Percentiles rank a stretch among this genome's conserved stretches.
Evolutionary conservation across 2,888 invertebrate species (phyloP).

Genomic region (Notodonta ziczac): DNA sequence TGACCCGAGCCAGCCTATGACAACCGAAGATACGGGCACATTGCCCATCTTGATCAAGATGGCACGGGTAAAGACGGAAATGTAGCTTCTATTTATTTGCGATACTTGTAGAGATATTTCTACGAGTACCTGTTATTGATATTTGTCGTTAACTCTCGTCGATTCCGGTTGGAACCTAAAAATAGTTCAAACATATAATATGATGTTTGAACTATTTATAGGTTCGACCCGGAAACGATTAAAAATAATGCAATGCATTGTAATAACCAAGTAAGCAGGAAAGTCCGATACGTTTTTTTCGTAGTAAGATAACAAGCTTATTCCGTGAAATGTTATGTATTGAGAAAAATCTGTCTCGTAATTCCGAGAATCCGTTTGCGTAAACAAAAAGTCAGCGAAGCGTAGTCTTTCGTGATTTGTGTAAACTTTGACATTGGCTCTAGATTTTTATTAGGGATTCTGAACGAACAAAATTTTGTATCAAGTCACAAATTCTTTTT

Average conservation of each 20-base stretch:
- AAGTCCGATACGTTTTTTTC: constrained; percentile 12
- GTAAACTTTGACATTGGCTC: constrained; percentile 5
- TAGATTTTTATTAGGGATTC: background rate
- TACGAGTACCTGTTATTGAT: too few species aligned
- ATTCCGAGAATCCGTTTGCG: constrained; percentile 21
- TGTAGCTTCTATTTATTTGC: too few species aligned
- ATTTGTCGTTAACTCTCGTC: too few species aligned
- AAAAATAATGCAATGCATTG: too few species aligned
- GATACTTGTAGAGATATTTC: too few species aligned
- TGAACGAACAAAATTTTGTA: background rate
- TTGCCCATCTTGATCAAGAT: background rate
- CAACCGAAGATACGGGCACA: background rate
- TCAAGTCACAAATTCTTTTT: background rate
- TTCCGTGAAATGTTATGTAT: constrained; percentile 16
- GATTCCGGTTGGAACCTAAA: too few species aligned
- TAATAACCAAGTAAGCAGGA: constrained; percentile 17
- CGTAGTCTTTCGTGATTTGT: constrained; percentile 10
- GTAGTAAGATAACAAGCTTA: constrained; percentile 9
- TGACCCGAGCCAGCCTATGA: background rate
- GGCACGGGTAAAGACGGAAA: too few species aligned
- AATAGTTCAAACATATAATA: too few species aligned
- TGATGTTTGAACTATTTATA: too few species aligned
- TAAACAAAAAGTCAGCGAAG: constrained; percentile 14
- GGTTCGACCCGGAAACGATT: too few species aligned
- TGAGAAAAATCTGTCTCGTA: constrained; percentile 9